phyloP scores from a whole-genome alignment of 2,797 vertebrate species.

The Hafferia zeledoni region DNA sequence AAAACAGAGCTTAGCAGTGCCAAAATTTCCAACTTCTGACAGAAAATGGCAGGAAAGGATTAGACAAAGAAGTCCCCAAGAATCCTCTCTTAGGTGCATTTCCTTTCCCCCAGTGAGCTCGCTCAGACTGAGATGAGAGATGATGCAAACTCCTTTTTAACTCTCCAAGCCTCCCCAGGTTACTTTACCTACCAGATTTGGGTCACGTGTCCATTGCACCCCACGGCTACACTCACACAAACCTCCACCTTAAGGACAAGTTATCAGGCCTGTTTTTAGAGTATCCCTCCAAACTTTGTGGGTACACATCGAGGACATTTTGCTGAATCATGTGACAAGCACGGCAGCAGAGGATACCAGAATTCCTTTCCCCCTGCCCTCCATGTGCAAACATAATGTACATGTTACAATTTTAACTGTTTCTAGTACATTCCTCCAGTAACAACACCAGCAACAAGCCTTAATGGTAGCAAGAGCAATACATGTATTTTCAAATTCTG shows the following conservation, averaged over 20 bases:
- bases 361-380: neutral
- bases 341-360: neutral
- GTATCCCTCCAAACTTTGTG: neutral
- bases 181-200: neutral
- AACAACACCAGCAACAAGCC: neutral
- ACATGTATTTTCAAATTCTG: neutral
- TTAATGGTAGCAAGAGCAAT: neutral
- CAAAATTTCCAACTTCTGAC: neutral
- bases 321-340: neutral
- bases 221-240: neutral
- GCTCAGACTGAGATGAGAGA: neutral
- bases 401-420: neutral
- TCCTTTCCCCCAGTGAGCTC: neutral
- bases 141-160: neutral
- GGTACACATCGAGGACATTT: neutral
- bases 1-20: neutral
- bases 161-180: rapidly evolving
- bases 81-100: rapidly evolving
- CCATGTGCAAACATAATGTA: neutral
- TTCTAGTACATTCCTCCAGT: neutral
- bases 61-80: neutral
- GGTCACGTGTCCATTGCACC: neutral
- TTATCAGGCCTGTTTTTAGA: neutral
- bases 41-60: neutral
- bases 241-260: neutral